phyloP scores from a whole-genome alignment of 2,888 invertebrate genomes.

The Baronia brevicornis region DNA sequence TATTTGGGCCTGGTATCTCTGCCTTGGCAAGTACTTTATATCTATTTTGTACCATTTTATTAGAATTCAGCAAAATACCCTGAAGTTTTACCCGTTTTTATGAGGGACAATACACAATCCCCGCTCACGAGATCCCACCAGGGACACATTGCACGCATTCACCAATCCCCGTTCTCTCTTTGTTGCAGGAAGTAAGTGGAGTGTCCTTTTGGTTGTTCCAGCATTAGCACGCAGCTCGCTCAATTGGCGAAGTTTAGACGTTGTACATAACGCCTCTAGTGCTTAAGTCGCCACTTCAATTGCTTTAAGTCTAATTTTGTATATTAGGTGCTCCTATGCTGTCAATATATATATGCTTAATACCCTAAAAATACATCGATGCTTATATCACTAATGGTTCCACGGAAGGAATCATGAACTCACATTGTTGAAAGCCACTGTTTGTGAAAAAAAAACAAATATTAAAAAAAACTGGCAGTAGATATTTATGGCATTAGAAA shows the following conservation, averaged over 20 bases:
- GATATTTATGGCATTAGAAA: no score
- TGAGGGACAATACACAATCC: slow-evolving; percentile 1
- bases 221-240: slow-evolving; percentile 65
- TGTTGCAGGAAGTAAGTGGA: slow-evolving; percentile 77
- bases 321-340: slow-evolving; percentile 41
- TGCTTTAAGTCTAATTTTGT: slow-evolving; percentile 51
- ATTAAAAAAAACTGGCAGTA: no score
- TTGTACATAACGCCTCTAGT: slow-evolving; percentile 59
- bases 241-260: slow-evolving; percentile 61
- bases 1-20: slow-evolving; percentile 56
- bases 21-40: slow-evolving; percentile 55
- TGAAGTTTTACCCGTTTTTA: slow-evolving; percentile 2
- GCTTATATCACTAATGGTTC: slow-evolving; percentile 16
- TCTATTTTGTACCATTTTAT: slow-evolving; percentile 24
- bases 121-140: slow-evolving; percentile 24
- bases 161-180: slow-evolving; percentile 67
- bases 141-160: slow-evolving; percentile 65
- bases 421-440: slow-evolving; percentile 2
- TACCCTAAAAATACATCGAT: slow-evolving; percentile 32
- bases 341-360: slow-evolving; percentile 41
- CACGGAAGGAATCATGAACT: neutral
- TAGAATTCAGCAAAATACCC: slow-evolving; percentile 11
- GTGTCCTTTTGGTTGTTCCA: slow-evolving; percentile 69
- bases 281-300: slow-evolving; percentile 53
- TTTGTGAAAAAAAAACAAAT: no score